These are phyloP conservation scores for Corvus hawaiiensis DNA, from an alignment of 2,113 vertebrate species.

Conservation along the genomic window DNA sequence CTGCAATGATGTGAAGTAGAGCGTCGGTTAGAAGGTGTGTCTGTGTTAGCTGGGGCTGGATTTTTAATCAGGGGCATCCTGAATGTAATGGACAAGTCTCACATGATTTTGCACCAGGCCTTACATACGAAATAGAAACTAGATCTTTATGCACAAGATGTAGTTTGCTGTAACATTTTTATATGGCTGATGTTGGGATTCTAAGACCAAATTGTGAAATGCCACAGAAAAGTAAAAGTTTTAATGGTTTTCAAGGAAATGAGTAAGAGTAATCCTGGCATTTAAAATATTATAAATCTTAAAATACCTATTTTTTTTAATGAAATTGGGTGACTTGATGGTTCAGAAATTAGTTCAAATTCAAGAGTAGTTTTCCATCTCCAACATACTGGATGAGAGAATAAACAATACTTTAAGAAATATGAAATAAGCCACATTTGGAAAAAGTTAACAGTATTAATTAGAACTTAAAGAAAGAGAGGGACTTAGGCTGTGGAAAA, in stretches of 20 bases:
- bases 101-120: not conserved
- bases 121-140: not conserved
- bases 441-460: not conserved
- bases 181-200: not conserved
- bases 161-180: not conserved
- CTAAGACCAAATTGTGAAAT: not conserved
- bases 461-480: not conserved
- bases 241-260: not conserved
- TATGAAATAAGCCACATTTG: not conserved
- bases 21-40: not conserved
- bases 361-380: not conserved
- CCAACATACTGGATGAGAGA: not conserved
- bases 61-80: not conserved
- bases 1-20: not conserved
- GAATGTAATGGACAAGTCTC: not conserved
- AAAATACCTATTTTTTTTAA: not conserved
- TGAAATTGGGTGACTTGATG: not conserved
- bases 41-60: not conserved
- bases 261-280: not conserved
- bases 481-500: not conserved
- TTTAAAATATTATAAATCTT: not conserved
- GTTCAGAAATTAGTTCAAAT: not conserved
- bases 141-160: not conserved
- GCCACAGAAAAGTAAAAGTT: not conserved
- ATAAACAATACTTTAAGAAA: not conserved